phyloP scores from a whole-genome alignment of 2,797 vertebrate genomes.

The Protosalanx chinensis region DNA sequence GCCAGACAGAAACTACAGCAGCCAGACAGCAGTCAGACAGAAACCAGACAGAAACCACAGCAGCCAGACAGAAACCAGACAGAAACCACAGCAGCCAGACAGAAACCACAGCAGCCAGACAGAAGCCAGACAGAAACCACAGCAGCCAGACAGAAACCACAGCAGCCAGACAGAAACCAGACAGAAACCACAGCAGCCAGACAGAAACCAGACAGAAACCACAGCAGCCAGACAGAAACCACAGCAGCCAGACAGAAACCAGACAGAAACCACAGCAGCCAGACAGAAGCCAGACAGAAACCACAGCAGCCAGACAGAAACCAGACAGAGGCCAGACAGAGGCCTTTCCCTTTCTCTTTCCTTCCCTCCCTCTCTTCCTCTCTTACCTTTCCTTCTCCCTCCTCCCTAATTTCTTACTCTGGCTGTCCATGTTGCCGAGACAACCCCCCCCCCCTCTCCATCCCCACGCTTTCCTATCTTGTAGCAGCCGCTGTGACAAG shows the following conservation, averaged over 20 bases:
- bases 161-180: too few species aligned
- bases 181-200: neutral
- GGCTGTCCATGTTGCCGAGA: constrained; percentile 13
- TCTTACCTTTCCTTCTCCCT: constrained; percentile 11
- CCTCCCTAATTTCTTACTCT: neutral
- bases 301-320: neutral
- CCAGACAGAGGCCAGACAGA: too few species aligned
- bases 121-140: too few species aligned
- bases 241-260: neutral
- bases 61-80: too few species aligned
- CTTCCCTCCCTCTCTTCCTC: neutral
- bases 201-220: too few species aligned
- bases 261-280: too few species aligned
- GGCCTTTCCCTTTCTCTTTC: too few species aligned
- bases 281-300: neutral
- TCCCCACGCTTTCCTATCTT: constrained; percentile 23
- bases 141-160: neutral
- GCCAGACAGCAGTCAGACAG: too few species aligned
- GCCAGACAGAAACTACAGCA: too few species aligned
- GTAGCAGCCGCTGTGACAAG: constrained; percentile 48
- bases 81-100: too few species aligned
- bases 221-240: neutral
- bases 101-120: too few species aligned
- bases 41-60: too few species aligned
- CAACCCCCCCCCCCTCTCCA: constrained; percentile 44